These are phyloP conservation scores for Gobio occitaniae DNA, from an alignment of 2,797 vertebrate species.

Conservation along the genomic window DNA sequence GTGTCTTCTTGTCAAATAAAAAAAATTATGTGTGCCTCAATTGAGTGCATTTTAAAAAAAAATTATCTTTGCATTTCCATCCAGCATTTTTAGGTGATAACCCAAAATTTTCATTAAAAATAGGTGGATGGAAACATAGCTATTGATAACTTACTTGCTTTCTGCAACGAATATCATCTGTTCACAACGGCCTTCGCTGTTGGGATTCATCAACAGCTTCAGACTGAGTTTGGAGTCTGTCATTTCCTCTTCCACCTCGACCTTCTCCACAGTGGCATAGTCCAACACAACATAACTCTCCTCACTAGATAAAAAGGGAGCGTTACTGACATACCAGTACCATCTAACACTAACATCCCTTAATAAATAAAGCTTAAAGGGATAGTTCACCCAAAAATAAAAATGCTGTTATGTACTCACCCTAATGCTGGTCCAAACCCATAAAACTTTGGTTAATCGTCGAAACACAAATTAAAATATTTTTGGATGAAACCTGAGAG, in stretches of 20 bases:
- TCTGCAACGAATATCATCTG: slow-evolving; percentile 83
- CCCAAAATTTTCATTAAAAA: background rate
- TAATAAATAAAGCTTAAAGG: background rate
- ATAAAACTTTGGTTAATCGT: background rate
- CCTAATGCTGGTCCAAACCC: background rate
- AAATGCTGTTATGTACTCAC: background rate
- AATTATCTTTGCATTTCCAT: no score
- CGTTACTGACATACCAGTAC: background rate
- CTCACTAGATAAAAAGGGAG: slow-evolving; percentile 76
- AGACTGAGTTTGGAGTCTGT: slow-evolving; percentile 76
- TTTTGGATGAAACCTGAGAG: background rate
- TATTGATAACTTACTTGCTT: slow-evolving; percentile 77
- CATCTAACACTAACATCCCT: no score
- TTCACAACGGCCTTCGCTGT: slow-evolving; percentile 86
- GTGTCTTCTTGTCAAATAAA: no score
- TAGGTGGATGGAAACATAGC: background rate
- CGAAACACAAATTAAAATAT: background rate
- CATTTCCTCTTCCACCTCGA: slow-evolving; percentile 80
- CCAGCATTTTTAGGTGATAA: background rate
- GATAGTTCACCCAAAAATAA: background rate
- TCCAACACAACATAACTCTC: slow-evolving; percentile 92
- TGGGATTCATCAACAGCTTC: slow-evolving; percentile 83
- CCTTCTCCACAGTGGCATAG: slow-evolving; percentile 86
- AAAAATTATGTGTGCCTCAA: no score
- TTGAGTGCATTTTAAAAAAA: no score